phyloP scores from a whole-genome alignment of 2,113 vertebrate species.

The Proterorhinus semilunaris region DNA sequence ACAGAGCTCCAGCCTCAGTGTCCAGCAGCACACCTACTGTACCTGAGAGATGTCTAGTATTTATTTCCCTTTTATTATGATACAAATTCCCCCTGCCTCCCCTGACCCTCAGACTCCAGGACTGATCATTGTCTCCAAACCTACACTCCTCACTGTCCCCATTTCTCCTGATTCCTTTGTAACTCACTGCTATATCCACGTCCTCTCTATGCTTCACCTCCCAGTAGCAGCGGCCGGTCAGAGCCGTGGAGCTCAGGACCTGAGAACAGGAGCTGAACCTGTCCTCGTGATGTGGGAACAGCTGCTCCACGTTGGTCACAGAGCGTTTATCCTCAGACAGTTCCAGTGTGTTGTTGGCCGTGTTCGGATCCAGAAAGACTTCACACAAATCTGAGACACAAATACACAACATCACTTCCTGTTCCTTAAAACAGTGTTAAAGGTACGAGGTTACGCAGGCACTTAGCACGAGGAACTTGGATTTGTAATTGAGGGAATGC shows the following conservation, averaged over 20 bases:
- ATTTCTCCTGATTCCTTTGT: slow-evolving; percentile 3
- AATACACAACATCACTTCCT: background rate
- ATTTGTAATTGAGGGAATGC: too few relatives aligned
- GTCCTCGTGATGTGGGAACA: background rate
- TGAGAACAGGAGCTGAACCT: slow-evolving; percentile 2
- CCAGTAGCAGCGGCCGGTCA: slow-evolving; percentile 6
- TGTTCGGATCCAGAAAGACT: background rate
- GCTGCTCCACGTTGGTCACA: background rate
- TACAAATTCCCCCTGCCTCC: background rate
- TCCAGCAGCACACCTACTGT: background rate
- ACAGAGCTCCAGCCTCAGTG: slow-evolving; percentile 2
- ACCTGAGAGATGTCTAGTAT: background rate
- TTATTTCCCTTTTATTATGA: background rate
- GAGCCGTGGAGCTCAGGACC: slow-evolving; percentile 6
- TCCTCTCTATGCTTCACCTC: background rate
- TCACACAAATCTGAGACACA: slow-evolving; percentile 6
- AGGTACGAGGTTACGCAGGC: too few relatives aligned
- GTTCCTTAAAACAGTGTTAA: background rate
- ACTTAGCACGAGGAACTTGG: too few relatives aligned
- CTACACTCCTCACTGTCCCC: background rate
- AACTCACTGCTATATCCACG: background rate
- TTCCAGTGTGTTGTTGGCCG: background rate
- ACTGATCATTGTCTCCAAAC: slow-evolving; percentile 7
- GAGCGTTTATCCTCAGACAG: background rate
- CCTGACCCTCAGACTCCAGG: background rate